Evolutionary conservation across 1,140 invertebrate species (phyloP), one percentile per base, ranked within the genome.

Genomic region (Babylonia areolata): DNA sequence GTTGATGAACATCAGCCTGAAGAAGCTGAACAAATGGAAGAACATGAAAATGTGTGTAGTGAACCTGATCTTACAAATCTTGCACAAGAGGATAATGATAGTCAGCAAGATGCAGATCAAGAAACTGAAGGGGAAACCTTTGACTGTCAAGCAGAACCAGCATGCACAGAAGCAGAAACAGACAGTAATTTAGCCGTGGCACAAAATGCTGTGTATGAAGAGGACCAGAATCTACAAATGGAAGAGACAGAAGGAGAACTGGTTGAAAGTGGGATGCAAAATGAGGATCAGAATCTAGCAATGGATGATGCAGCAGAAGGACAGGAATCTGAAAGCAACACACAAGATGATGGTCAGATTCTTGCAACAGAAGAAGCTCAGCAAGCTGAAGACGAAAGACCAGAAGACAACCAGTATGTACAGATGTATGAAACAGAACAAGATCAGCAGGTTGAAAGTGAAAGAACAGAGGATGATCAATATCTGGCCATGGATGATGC

Each of bases 401-500:
- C 46, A 51, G 46, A 51, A 51, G 33, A 58, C 11, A 51, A 39
- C 35, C 64, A 87, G 17, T 33, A 6, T 42, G 51, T 9, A n/a
- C 23, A 28, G n/a, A 51, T 79, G 78, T 73, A 71, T 46, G 51
- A 78, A 28, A 46, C 40, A 69, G 28, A 54, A 54, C 80, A 33
- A 58, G 81, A 39, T 40, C 71, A 35, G 35, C 51, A 51, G 83
- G 58, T n/a, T 64, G 82, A 75, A 46, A 17, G 33, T 37, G 64
- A 17, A 42, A 35, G n/a, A 71, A 54, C 35, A 39, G 81, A 82
- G n/a, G 35, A 23, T 51, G 51, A 37, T 15, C 40, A 71, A 33
- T 2, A 54, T 81, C 46, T 37, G 23, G 51, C 39, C 33, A 64
- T 51, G 3, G 85, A 91, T 40, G 84, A 81, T 35, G 86, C 87